A percentile compares a stretch with the other conserved stretches of the same genome.
These are phyloP conservation scores for Pelochelys cantorii DNA, from an alignment of 2,797 vertebrate species.

Conservation along the genomic window DNA sequence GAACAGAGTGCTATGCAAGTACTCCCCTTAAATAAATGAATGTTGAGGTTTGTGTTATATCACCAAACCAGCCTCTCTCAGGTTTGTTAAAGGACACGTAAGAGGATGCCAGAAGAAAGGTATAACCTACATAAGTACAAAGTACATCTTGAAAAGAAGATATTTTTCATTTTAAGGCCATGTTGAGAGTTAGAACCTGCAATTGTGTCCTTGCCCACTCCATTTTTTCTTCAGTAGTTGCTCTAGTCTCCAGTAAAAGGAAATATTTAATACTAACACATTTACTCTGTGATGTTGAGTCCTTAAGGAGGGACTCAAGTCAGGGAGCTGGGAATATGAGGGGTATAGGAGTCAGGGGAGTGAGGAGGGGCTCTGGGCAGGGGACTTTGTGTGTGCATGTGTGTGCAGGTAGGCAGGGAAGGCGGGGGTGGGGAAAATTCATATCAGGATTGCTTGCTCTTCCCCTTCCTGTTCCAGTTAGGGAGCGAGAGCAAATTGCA, in stretches of 20 bases:
- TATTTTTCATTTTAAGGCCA: constrained; percentile 21
- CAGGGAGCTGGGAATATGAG: too few relatives aligned
- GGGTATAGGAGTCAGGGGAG: too few relatives aligned
- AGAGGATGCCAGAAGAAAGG: constrained; percentile 16
- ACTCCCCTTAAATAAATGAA: neutral
- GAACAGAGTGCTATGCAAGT: neutral
- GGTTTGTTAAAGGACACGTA: neutral
- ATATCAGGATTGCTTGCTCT: too few relatives aligned
- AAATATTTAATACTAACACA: constrained; percentile 11
- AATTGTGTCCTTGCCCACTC: constrained; percentile 32
- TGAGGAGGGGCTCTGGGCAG: too few relatives aligned
- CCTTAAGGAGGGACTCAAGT: too few relatives aligned
- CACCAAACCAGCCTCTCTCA: neutral
- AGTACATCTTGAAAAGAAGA: constrained; percentile 21
- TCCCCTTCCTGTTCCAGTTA: too few relatives aligned
- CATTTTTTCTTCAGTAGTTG: constrained; percentile 22
- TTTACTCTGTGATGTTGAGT: too few relatives aligned
- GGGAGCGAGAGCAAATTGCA: too few relatives aligned
- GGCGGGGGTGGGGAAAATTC: too few relatives aligned
- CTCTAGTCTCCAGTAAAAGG: neutral
- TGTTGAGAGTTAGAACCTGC: neutral
- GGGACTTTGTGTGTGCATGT: too few relatives aligned
- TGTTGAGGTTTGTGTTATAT: neutral
- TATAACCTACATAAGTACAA: neutral
- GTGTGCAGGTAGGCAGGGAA: too few relatives aligned